These are phyloP conservation scores for Venturia canescens DNA, from an alignment of 1,140 invertebrate genomes.

Conservation along the genomic window DNA sequence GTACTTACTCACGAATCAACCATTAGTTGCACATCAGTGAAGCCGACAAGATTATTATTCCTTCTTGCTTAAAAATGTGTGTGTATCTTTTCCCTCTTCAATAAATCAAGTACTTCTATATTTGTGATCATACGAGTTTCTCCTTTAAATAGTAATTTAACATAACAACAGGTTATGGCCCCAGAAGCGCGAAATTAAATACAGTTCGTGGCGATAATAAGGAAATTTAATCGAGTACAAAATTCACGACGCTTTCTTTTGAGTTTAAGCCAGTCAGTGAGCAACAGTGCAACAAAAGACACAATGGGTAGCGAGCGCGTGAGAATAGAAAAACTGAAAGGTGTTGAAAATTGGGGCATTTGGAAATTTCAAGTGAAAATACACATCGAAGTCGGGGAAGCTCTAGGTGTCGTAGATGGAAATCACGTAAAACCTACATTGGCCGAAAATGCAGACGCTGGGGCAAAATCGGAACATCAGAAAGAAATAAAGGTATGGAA, in stretches of 20 bases:
- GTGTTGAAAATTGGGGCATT: conserved; percentile 17
- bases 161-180: conserved; percentile 44
- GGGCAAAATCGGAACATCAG: not conserved
- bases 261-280: conserved; percentile 38
- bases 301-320: conserved; percentile 19
- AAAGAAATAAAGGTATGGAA: conserved; percentile 38
- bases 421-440: not conserved
- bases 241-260: not conserved
- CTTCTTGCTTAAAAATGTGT: no score
- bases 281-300: conserved; percentile 33
- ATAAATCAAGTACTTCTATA: no score
- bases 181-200: not conserved
- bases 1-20: no score
- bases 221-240: not conserved
- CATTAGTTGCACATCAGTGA: no score
- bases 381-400: not conserved
- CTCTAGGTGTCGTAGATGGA: not conserved
- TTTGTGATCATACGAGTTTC: no score
- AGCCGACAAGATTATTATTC: no score
- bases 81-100: no score
- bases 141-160: no score
- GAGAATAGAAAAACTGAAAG: conserved; percentile 44
- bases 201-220: conserved; percentile 7
- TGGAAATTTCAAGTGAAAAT: conserved; percentile 45
- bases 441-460: not conserved